Base-by-base conservation (phyloP, 1,140 invertebrate genomes). In the Temnothorax nylanderi region DNA sequence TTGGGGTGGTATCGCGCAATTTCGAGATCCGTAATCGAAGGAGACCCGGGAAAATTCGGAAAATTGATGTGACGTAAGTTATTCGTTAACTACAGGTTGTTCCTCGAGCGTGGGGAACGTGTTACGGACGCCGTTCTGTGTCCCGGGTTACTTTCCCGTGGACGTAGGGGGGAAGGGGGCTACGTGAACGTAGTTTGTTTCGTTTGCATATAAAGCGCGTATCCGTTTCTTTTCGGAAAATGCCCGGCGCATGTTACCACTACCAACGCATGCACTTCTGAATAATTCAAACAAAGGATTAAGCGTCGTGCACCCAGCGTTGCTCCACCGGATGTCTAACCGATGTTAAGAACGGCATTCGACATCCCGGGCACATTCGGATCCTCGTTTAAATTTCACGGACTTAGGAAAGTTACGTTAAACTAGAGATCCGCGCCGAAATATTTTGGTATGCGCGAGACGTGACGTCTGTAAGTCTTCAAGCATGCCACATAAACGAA, bases 271-370 rank as follows among this genome's bases (percentile, higher is more conserved):
- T 37, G 80, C 69, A 60, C 56, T 47, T 84, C 41, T 84, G 80
- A 84, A 84, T 84, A 84, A 84, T 84, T 84, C 80, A 84, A 84
- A 60, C 69, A 75, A 84, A 84, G 80, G 69, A 84, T 84, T 74
- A 84, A 84, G 26, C 69, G 7, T 37, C 13, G 69, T n/a, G 51
- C 67, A 84, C 10, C 37, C 32, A 51, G 32, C 69, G 11, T 5
- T 21, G 41, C 54, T 6, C 41, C 41, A n/a, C 80, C 80, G 80
- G 80, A 84, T 84, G 80, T 75, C 69, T 60, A 64, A 84, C 80
- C 67, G n/a, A 84, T 84, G 80, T 84, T 84, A 84, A 44, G n/a
- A 84, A 47, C 80, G 41, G 26, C 41, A 84, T 75, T 81, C 80
- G 80, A 84, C 69, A 84, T 74, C 69, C 80, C 69, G 41, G 7